Evolutionary conservation across 2,113 vertebrate genomes (phyloP).

Genomic region (Recurvirostra avosetta): DNA sequence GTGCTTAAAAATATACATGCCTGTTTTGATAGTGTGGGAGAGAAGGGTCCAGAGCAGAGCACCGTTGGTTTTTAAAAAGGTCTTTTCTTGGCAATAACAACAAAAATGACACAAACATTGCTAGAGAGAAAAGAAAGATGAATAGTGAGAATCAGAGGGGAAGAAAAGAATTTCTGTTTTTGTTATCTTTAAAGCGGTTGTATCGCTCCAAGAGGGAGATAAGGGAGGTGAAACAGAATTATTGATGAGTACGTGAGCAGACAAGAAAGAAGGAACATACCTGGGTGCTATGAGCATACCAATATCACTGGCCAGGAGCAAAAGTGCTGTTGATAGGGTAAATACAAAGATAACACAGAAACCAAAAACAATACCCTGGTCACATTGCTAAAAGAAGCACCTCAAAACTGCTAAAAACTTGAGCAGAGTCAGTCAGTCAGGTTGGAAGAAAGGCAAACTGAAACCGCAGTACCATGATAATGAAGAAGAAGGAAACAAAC

Average conservation of each 20-base stretch:
- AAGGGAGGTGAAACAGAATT: slow-evolving; percentile 49
- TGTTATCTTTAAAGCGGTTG: slow-evolving; percentile 18
- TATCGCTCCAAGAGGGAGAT: slow-evolving; percentile 10
- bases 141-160: slow-evolving; percentile 14
- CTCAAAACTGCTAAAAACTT: neutral
- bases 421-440: neutral
- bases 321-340: neutral
- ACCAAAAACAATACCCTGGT: neutral
- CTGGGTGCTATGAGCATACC: neutral
- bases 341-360: neutral
- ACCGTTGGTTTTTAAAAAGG: neutral
- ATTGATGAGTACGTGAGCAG: slow-evolving; percentile 9
- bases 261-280: neutral
- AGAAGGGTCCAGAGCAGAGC: neutral
- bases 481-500: neutral
- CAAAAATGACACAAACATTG: neutral
- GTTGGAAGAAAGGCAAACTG: neutral
- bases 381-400: neutral
- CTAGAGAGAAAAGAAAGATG: neutral
- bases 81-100: neutral
- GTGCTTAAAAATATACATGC: neutral
- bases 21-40: neutral
- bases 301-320: slow-evolving; percentile 13
- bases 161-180: neutral
- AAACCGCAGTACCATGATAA: neutral